Base-by-base conservation (phyloP, 2,797 vertebrate genomes). In the Euthynnus affinis region DNA sequence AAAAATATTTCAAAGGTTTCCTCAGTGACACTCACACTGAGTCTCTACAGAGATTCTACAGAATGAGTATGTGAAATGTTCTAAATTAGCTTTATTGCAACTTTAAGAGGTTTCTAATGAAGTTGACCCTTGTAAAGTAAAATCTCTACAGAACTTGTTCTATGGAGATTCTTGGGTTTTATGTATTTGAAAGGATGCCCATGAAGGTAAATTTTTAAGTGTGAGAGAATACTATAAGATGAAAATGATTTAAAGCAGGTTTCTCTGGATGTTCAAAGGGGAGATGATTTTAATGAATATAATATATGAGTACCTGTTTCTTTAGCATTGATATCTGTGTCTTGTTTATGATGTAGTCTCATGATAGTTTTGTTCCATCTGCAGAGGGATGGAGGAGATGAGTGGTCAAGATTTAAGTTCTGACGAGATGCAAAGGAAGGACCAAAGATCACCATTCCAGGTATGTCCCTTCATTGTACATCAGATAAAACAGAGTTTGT, bases 371-470 rank as follows among this genome's bases (percentile, higher is more conserved):
- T 83, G 25, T 67, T 80, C 70, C 53, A 9, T 79, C 40, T 78
- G 65, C 89, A 96, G 94, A 74, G 80, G 74, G n/a, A 88, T 90
- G 78, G 89, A 94, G 14, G 83, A 89, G 62, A 71, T 81, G 65
- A 83, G 69, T 9, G 61, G 66, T 27, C 90, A 91, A 53, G 86
- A 94, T 64, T 84, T 72, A 57, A 81, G 84, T 56, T 89, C 84
- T 83, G 91, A 93, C 57, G 88, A 92, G 29, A 74, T 86, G 60
- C 83, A 93, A 59, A 93, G 69, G 46, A 94, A 91, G 74, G 91
- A 86, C n/a, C 89, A 93, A 40, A 88, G 92, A 77, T 22, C 94
- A 15, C 80, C 93, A 12, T 94, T 95, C 76, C 94, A 94, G 93
- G 95, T 96, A 85, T 46, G 44, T 29, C 29, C 14, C 49, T 18